phyloP scores from a whole-genome alignment of 1,140 invertebrate genomes.

The Drosophila funebris region DNA sequence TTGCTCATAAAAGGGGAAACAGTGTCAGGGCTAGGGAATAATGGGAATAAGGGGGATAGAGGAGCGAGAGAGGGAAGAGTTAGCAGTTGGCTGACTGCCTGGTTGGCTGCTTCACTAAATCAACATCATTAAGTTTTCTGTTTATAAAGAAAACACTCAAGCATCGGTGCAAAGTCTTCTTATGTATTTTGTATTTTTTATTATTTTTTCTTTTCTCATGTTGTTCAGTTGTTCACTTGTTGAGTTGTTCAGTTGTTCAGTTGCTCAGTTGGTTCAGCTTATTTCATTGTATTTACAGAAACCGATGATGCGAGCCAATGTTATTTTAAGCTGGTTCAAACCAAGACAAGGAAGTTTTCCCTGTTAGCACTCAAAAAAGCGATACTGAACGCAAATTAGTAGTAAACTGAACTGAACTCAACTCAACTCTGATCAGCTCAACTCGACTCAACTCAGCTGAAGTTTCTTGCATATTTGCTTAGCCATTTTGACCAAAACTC shows the following conservation, averaged over 20 bases:
- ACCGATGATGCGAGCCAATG: slow-evolving; percentile 63
- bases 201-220: background rate
- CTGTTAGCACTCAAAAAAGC: slow-evolving; percentile 45
- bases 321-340: slow-evolving; percentile 63
- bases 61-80: background rate
- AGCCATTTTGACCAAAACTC: slow-evolving; percentile 54
- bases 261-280: slow-evolving; percentile 42
- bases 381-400: slow-evolving; percentile 68
- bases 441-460: slow-evolving; percentile 24
- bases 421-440: slow-evolving; percentile 5
- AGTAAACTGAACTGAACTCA: slow-evolving; percentile 27
- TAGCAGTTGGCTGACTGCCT: slow-evolving; percentile 32
- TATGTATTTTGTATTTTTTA: background rate
- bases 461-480: slow-evolving; percentile 65
- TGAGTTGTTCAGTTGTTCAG: slow-evolving; percentile 38
- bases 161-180: slow-evolving; percentile 60
- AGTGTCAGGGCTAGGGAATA: background rate
- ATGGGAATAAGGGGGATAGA: background rate
- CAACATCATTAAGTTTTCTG: slow-evolving; percentile 81
- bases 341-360: slow-evolving; percentile 12
- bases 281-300: slow-evolving; percentile 71
- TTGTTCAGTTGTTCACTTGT: slow-evolving; percentile 34
- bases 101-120: slow-evolving; percentile 71
- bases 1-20: slow-evolving; percentile 22
- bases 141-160: slow-evolving; percentile 81